Evolutionary conservation across 2,113 vertebrate genomes (phyloP).

Genomic region (Grammomys dolichurus): DNA sequence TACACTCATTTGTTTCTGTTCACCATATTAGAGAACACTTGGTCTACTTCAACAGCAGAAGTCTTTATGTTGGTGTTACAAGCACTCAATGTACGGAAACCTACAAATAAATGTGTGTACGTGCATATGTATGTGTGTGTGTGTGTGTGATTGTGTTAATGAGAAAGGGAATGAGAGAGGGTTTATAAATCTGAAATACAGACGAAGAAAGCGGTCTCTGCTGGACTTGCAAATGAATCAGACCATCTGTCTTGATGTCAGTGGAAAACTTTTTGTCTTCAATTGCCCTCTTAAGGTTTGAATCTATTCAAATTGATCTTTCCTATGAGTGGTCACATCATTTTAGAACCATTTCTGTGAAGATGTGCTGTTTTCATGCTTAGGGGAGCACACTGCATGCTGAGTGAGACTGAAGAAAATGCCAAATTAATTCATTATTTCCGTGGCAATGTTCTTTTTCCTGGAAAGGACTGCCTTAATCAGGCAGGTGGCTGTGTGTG

Average conservation of each 20-base stretch:
- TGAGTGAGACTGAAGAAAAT: slow-evolving; percentile 75
- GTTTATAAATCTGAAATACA: slow-evolving; percentile 14
- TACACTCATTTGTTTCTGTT: slow-evolving; percentile 64
- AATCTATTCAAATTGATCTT: slow-evolving; percentile 75
- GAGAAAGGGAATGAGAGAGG: background rate
- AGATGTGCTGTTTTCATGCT: slow-evolving; percentile 71
- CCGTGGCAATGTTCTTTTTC: slow-evolving; percentile 67
- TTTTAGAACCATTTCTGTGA: slow-evolving; percentile 66
- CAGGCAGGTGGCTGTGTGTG: slow-evolving; percentile 66
- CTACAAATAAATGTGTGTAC: slow-evolving; percentile 12
- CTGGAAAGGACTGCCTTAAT: slow-evolving; percentile 70
- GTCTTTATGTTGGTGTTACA: slow-evolving; percentile 62
- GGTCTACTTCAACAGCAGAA: background rate
- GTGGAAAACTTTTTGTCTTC: slow-evolving; percentile 62
- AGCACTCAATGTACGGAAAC: slow-evolving; percentile 8
- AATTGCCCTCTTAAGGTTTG: slow-evolving; percentile 66
- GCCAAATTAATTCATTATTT: slow-evolving; percentile 77
- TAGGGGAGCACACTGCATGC: slow-evolving; percentile 52
- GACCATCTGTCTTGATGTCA: slow-evolving; percentile 67
- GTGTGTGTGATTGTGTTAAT: background rate
- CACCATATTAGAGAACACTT: background rate
- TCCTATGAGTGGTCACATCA: slow-evolving; percentile 47
- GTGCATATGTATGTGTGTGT: background rate
- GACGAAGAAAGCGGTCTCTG: background rate
- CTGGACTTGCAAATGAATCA: slow-evolving; percentile 50